Conservation (phyloP, 2,888 invertebrate genomes). For the Tipula vernalis region DNA sequence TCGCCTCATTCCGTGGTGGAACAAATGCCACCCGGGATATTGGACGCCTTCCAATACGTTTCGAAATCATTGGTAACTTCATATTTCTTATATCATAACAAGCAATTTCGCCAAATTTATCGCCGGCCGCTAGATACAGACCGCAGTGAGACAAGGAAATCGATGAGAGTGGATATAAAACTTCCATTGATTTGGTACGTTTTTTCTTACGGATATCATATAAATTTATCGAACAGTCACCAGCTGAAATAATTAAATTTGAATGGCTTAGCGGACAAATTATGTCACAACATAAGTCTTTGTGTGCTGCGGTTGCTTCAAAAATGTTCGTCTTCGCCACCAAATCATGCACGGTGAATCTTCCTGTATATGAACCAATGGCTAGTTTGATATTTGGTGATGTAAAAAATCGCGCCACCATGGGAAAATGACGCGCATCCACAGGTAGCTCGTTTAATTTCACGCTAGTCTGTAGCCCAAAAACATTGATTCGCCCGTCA, state of each 20-base stretch:
- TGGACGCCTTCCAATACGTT: neutral
- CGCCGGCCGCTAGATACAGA: neutral
- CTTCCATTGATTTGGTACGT: neutral
- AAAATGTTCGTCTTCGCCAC: neutral
- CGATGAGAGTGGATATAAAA: neutral
- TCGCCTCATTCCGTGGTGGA: neutral
- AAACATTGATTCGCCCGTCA: neutral
- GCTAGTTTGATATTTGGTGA: neutral
- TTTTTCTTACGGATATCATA: neutral
- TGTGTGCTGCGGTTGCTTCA: neutral
- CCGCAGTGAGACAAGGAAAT: neutral
- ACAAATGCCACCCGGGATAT: neutral
- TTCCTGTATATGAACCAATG: neutral
- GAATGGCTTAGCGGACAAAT: neutral
- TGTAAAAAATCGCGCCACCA: neutral
- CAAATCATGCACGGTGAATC: neutral
- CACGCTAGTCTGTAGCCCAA: neutral
- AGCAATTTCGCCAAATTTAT: neutral
- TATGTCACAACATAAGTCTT: neutral
- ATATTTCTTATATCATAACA: neutral
- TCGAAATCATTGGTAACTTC: neutral
- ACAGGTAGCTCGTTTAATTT: neutral
- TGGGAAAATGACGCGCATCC: neutral
- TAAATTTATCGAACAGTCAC: neutral
- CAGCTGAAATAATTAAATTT: neutral